Evolutionary conservation across 2,888 invertebrate species (phyloP).

Genomic region (Bombylius discolor): DNA sequence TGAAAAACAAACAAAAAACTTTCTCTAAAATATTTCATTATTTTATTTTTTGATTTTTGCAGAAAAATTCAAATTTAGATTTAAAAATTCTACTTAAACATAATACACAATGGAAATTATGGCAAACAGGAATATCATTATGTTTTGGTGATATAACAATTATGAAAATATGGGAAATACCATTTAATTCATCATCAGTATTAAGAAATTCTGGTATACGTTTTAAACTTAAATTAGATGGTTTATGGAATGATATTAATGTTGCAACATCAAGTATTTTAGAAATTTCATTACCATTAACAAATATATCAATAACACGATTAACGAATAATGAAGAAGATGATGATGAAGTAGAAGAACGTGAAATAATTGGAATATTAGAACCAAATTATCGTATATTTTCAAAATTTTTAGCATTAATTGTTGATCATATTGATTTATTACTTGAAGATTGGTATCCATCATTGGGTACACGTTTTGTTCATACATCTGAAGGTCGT

Average conservation of each 20-base stretch:
- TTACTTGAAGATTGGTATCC: conserved; percentile 98
- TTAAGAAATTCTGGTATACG: conserved; percentile 40
- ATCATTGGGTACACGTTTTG: conserved; percentile 88
- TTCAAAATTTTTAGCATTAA: conserved; percentile 69
- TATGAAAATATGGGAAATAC: conserved; percentile 71
- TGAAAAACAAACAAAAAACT: background rate
- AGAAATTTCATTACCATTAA: conserved; percentile 70
- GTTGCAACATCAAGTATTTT: conserved; percentile 66
- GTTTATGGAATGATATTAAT: conserved; percentile 74
- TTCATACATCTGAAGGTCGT: conserved; percentile 92
- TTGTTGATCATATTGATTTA: conserved; percentile 92
- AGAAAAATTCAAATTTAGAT: conserved; percentile 28
- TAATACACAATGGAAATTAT: conserved; percentile 74
- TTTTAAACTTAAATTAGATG: conserved; percentile 68
- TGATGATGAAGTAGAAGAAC: background rate
- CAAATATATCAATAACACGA: conserved; percentile 38
- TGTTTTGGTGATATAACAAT: conserved; percentile 70
- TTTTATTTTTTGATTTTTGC: background rate
- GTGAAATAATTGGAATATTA: conserved; percentile 1
- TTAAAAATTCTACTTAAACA: conserved; percentile 29
- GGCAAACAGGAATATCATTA: conserved; percentile 85
- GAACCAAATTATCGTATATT: conserved; percentile 70
- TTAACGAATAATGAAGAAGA: conserved; percentile 40
- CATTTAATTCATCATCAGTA: conserved; percentile 43
- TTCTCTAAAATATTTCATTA: background rate